Base-by-base conservation (phyloP, 2,113 vertebrate species). In the Piaya cayana region DNA sequence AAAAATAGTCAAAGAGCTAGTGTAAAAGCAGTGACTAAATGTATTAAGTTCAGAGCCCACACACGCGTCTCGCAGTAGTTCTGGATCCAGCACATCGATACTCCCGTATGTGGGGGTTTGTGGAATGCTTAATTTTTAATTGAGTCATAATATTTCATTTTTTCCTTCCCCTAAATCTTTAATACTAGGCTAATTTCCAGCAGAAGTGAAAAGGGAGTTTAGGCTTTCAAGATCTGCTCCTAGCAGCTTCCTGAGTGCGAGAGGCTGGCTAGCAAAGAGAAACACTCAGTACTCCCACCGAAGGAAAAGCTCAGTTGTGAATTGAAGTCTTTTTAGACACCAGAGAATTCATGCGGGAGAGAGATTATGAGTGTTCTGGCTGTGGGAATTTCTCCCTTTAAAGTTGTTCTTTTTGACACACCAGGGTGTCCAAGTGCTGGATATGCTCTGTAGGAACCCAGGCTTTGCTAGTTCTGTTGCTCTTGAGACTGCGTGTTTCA, bases 81-180 rank as follows among this genome's bases (percentile, higher is more conserved):
- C 52, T 88, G 74, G n/a, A 82, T 95, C 60, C 83, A 62, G 82
- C 60, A n/a, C 12, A 1, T 53, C 81, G 82, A 55, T 76, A 71
- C 75, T 91, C 75, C 49, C 60, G 12, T 62, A 34, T 19, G 90
- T 96, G 68, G 86, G 88, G 88, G 88, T 32, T 94, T 90, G 85
- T 77, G 88, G 88, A 90, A 74, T 47, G 72, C 60, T 83, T 95
- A 19, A 3, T 52, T 90, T 92, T 59, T 68, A 91, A 95, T 52
- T 59, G 94, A 94, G 86, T 94, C 91, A 94, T 75, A 94, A 90
- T 86, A 96, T 90, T 96, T 60, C 79, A 43, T 8, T 78, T 95
- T 88, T 90, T 63, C 74, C 50, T 92, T 90, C 52, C 56, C 63
- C 60, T 70, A 52, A n/a, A 25, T 78, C 76, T 88, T 85, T 81